Conservation (phyloP, 1,140 invertebrate genomes). For the Plutomurus gul region DNA sequence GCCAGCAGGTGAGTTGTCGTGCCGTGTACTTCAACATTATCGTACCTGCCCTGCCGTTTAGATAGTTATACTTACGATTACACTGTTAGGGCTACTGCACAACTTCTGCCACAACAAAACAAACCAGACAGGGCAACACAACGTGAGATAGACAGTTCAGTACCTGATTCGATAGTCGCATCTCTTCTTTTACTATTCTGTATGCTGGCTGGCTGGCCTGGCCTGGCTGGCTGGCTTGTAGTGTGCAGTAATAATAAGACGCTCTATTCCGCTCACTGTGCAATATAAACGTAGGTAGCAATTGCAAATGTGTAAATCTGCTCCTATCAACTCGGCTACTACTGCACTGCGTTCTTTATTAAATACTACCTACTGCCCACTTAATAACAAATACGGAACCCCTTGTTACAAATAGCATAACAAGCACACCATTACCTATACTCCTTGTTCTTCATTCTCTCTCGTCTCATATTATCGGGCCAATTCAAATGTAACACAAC, state of each 20-base stretch:
- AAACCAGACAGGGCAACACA: background rate
- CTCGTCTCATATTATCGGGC: too few species aligned
- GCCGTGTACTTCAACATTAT: background rate
- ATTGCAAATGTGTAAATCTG: too few species aligned
- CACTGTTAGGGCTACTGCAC: slow-evolving; percentile 8
- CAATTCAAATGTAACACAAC: too few species aligned
- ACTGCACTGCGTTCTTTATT: background rate
- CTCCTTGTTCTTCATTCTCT: too few species aligned
- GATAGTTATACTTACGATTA: slow-evolving; percentile 10
- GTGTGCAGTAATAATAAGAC: too few species aligned
- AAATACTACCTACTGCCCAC: background rate
- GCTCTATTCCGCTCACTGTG: too few species aligned
- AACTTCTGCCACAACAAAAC: background rate
- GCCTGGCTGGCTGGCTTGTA: background rate
- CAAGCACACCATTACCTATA: background rate
- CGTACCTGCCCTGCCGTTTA: slow-evolving; percentile 13
- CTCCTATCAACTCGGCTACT: background rate
- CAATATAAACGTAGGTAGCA: too few species aligned
- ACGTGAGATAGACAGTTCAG: background rate
- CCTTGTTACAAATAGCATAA: background rate
- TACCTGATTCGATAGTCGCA: too few species aligned
- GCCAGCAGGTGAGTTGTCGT: slow-evolving; percentile 14
- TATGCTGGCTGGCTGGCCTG: too few species aligned
- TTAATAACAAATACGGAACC: background rate
- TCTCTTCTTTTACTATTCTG: too few species aligned